Base-by-base conservation (phyloP, 2,113 vertebrate genomes). In the Tetrax tetrax region DNA sequence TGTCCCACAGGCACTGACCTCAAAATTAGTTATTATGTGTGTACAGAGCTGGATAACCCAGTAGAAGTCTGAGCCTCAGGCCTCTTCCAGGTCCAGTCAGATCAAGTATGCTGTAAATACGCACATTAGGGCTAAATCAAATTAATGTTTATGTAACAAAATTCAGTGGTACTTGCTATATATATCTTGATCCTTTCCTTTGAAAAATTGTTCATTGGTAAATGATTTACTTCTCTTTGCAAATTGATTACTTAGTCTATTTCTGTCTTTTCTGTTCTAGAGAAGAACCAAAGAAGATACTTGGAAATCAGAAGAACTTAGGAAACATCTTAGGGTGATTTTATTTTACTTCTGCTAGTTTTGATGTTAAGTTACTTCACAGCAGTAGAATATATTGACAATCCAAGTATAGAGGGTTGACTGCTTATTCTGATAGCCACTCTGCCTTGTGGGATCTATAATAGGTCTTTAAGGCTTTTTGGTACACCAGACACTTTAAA, bases 221-320 rank as follows among this genome's bases (percentile, higher is more conserved):
- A 91, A 29, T 68, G 0, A 45, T 56, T 78, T 66, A 28, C 35
- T 94, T 66, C 28, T 85, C 15, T 13, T 21, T 89, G 72, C 48
- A 80, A 2, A 33, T 83, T 57, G 19, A 50, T 69, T 72, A 38
- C 63, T 78, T 27, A 41, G 17, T 35, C 13, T 88, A 81, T 90
- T 79, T 23, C 60, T 91, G 17, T 77, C 56, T 89, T 94, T 69
- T 95, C 38, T 94, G 1, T 96, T 87, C 69, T 87, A 99, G 99
- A 98, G 97, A 98, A 97, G 98, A 97, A 98, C 98, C 60, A 99
- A 98, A 97, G 99, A 99, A 95, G 99, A 99, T 90, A 99, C 99
- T 54, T 99, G 99, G 99, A 99, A 97, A 97, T 80, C 98, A 88
- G 98, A 99, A 61, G 99, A 99, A 48, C 98, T 99, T 84, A 98